Percentiles rank a stretch among this genome's conserved stretches.
phyloP scores from a whole-genome alignment of 1,140 invertebrate species.

The Oscheius sp. region DNA sequence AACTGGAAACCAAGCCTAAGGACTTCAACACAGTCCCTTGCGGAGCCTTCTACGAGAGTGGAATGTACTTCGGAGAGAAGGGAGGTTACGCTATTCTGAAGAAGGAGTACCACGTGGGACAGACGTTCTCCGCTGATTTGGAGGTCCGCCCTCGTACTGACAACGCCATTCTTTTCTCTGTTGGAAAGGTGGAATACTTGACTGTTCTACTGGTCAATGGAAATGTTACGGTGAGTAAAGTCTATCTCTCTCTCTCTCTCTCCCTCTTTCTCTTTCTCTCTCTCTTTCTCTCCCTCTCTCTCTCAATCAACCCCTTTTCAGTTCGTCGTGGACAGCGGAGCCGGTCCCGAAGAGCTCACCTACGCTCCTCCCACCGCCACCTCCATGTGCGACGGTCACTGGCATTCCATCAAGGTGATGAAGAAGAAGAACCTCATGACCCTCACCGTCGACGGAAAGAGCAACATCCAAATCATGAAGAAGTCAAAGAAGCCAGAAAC shows the following conservation, averaged over 20 bases:
- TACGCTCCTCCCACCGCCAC: constrained; percentile 72
- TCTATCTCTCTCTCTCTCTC: background rate
- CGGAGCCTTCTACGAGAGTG: constrained; percentile 77
- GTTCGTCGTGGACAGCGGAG: constrained; percentile 80
- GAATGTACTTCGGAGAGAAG: constrained; percentile 78
- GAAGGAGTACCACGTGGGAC: constrained; percentile 64
- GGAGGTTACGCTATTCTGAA: constrained; percentile 69
- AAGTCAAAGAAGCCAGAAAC: constrained; percentile 73
- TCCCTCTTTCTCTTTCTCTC: background rate
- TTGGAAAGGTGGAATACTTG: constrained; percentile 78
- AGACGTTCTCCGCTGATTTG: constrained; percentile 73
- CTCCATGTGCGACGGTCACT: constrained; percentile 84
- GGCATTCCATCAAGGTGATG: constrained; percentile 80
- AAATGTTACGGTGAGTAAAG: constrained; percentile 61
- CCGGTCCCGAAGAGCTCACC: constrained; percentile 73
- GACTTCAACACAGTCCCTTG: constrained; percentile 73
- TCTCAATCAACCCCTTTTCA: background rate
- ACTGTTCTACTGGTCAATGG: constrained; percentile 84
- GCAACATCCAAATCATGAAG: constrained; percentile 69
- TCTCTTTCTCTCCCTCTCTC: background rate
- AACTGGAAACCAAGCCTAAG: constrained; percentile 65
- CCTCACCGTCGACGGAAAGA: constrained; percentile 75
- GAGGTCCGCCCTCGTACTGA: constrained; percentile 82
- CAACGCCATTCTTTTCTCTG: constrained; percentile 72
- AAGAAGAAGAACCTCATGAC: constrained; percentile 80